Evolutionary conservation across 2,113 vertebrate genomes (phyloP).

Genomic region (Columba janthina): DNA sequence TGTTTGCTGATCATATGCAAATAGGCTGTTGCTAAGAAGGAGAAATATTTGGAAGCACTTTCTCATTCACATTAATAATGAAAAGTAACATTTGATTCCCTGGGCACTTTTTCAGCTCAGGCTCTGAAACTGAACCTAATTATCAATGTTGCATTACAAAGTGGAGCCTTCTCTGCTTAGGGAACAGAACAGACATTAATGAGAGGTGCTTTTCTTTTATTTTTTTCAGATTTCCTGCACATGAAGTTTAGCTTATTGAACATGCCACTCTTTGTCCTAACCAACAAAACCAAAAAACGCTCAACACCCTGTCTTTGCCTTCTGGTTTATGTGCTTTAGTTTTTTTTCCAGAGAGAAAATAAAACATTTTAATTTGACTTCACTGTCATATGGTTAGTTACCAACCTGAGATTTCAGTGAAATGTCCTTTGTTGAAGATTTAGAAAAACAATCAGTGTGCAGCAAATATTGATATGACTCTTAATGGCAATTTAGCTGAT

Average conservation of each 20-base stretch:
- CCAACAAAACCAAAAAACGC: background rate
- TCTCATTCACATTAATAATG: slow-evolving; percentile 53
- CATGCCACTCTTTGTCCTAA: background rate
- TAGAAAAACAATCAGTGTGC: slow-evolving; percentile 71
- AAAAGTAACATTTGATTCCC: slow-evolving; percentile 58
- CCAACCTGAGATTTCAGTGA: slow-evolving; percentile 64
- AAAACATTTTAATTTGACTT: slow-evolving; percentile 62
- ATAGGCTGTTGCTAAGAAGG: background rate
- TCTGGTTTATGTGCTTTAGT: background rate
- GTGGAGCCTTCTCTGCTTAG: slow-evolving; percentile 15
- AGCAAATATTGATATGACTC: slow-evolving; percentile 79
- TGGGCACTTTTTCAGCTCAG: slow-evolving; percentile 33
- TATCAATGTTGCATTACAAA: slow-evolving; percentile 42
- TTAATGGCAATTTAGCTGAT: slow-evolving; percentile 80
- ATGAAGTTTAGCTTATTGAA: slow-evolving; percentile 24
- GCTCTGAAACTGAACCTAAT: slow-evolving; percentile 66
- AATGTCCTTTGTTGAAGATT: slow-evolving; percentile 72
- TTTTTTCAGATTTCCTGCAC: background rate
- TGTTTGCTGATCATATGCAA: background rate
- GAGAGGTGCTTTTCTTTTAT: background rate
- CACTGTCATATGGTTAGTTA: slow-evolving; percentile 49
- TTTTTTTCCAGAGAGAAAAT: slow-evolving; percentile 41
- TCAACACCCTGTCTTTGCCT: background rate
- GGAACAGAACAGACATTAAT: background rate
- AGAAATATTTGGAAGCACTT: slow-evolving; percentile 30